Conservation (phyloP, 2,888 invertebrate species). For the Cheilosia pagana region DNA sequence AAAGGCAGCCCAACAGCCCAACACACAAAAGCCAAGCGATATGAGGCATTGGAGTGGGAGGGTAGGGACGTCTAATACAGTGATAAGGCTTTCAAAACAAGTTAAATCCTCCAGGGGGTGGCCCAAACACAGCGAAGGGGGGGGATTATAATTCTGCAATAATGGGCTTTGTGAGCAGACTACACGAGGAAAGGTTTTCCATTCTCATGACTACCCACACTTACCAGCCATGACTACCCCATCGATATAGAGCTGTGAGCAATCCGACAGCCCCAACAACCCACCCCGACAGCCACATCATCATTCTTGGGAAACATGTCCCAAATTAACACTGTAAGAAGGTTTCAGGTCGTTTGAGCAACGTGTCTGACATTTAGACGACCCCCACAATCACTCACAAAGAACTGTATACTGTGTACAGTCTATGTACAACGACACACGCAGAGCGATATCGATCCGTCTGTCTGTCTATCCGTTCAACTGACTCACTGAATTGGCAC, state of each 20-base stretch:
- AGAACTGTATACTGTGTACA: not conserved
- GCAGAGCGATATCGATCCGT: constrained; percentile 61
- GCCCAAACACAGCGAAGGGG: constrained; percentile 27
- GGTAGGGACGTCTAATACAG: constrained; percentile 31
- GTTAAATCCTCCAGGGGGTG: constrained; percentile 41
- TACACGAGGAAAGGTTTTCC: constrained; percentile 44
- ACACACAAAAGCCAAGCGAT: constrained; percentile 1
- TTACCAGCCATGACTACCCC: constrained; percentile 2
- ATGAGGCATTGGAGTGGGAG: not conserved
- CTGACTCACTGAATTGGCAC: constrained; percentile 42
- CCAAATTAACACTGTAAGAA: constrained; percentile 69
- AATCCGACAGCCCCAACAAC: constrained; percentile 42
- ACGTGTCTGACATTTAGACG: constrained; percentile 75
- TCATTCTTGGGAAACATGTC: constrained; percentile 66
- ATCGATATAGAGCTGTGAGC: constrained; percentile 14
- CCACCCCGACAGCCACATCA: constrained; percentile 43
- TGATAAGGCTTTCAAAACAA: constrained; percentile 58
- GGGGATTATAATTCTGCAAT: constrained; percentile 63
- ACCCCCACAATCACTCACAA: constrained; percentile 25
- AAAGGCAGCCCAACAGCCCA: not conserved
- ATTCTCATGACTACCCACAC: not conserved
- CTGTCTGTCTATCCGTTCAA: constrained; percentile 55
- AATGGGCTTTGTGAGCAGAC: constrained; percentile 58
- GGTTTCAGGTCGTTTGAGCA: constrained; percentile 71
- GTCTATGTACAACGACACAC: not conserved